These are phyloP conservation scores for Vanessa tameamea DNA, from an alignment of 1,140 invertebrate genomes.

Conservation along the genomic window DNA sequence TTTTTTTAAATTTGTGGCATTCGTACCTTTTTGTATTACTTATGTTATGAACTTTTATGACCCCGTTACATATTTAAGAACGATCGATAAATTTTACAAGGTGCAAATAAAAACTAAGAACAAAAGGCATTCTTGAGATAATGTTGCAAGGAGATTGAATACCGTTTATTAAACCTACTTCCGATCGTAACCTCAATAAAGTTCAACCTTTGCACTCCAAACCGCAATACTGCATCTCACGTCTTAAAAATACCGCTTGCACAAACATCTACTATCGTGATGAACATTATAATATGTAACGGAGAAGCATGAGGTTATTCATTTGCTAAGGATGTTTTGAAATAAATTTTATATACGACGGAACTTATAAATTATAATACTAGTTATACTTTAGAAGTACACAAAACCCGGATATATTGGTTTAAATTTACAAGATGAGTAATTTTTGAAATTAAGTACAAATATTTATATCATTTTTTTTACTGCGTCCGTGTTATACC, in stretches of 20 bases:
- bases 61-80: no score
- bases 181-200: constrained; percentile 20
- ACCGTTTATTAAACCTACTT: constrained; percentile 15
- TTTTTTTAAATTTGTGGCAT: no score
- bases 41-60: no score
- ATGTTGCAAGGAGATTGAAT: constrained; percentile 1
- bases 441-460: no score
- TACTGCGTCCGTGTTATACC: no score
- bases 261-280: constrained; percentile 6
- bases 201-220: constrained; percentile 18
- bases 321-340: neutral
- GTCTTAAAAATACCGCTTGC: constrained; percentile 3
- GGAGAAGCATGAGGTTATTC: neutral
- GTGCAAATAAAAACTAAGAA: neutral
- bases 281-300: constrained; percentile 5
- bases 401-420: no score
- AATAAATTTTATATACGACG: neutral
- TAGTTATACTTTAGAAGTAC: neutral
- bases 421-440: no score
- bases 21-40: no score
- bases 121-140: neutral
- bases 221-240: constrained; percentile 15
- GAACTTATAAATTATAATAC: neutral
- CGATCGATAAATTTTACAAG: neutral
- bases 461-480: no score